These are phyloP conservation scores for Hyposmocoma kahamanoa DNA, from an alignment of 1,140 invertebrate species.

Conservation along the genomic window DNA sequence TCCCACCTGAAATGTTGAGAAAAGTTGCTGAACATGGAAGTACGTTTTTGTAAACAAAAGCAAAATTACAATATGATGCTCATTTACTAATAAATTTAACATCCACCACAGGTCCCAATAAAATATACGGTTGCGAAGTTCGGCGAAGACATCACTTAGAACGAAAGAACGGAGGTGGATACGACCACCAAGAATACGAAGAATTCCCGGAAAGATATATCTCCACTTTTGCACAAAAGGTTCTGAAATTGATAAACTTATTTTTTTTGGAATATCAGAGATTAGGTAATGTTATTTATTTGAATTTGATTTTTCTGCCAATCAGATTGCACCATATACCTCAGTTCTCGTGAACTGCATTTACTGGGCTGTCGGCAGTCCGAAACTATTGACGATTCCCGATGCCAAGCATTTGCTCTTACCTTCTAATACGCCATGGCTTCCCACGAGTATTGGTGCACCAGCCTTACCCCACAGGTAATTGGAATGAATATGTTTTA, in stretches of 20 bases:
- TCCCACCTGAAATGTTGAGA: slow-evolving; percentile 93
- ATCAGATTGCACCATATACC: slow-evolving; percentile 96
- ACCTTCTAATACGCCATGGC: slow-evolving; percentile 92
- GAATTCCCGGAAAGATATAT: slow-evolving; percentile 94
- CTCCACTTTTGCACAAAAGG: slow-evolving; percentile 96
- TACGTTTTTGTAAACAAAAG: too few species aligned
- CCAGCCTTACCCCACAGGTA: slow-evolving; percentile 90
- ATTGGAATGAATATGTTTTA: too few species aligned
- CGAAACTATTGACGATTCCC: slow-evolving; percentile 96
- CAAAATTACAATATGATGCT: too few species aligned
- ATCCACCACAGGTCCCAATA: slow-evolving; percentile 82
- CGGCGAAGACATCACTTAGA: slow-evolving; percentile 94
- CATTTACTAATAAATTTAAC: neutral
- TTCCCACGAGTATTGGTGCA: slow-evolving; percentile 89
- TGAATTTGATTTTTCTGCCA: too few species aligned
- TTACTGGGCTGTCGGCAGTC: slow-evolving; percentile 98
- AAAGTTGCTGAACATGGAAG: slow-evolving; percentile 98
- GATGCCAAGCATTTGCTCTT: slow-evolving; percentile 96
- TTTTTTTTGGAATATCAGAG: too few species aligned
- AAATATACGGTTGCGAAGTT: slow-evolving; percentile 96
- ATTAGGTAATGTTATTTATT: too few species aligned
- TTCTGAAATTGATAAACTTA: too few species aligned
- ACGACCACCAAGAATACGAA: slow-evolving; percentile 94
- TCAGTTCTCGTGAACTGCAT: slow-evolving; percentile 98
- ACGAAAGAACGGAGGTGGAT: slow-evolving; percentile 92